These are phyloP conservation scores for Boleophthalmus pectinirostris DNA, from an alignment of 2,113 vertebrate species.

Conservation along the genomic window DNA sequence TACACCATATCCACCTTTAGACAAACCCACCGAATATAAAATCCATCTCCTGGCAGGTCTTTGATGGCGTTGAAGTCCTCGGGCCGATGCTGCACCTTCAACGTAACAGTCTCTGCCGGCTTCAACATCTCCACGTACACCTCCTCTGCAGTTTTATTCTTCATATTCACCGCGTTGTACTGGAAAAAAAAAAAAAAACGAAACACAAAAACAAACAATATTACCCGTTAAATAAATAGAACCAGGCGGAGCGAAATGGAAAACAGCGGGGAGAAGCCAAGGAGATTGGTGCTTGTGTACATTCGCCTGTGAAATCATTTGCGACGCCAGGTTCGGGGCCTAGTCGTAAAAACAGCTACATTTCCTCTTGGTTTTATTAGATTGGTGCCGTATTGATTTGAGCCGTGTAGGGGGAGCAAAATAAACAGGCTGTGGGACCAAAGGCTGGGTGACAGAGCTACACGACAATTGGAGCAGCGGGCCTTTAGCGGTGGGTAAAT, in stretches of 20 bases:
- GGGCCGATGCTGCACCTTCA: slow-evolving; percentile 89
- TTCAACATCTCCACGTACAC: slow-evolving; percentile 98
- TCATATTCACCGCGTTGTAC: slow-evolving; percentile 89
- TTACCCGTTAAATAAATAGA: background rate
- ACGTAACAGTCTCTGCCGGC: slow-evolving; percentile 84
- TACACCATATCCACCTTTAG: too few relatives aligned
- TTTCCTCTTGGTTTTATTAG: slow-evolving; percentile 48
- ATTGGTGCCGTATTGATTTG: slow-evolving; percentile 59
- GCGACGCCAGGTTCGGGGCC: background rate
- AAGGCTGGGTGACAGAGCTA: slow-evolving; percentile 42
- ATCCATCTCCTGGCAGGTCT: slow-evolving; percentile 91
- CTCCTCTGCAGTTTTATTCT: slow-evolving; percentile 92
- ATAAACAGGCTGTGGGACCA: slow-evolving; percentile 42
- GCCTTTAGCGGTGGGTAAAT: slow-evolving; percentile 33
- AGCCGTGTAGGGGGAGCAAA: slow-evolving; percentile 19
- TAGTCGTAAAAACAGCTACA: slow-evolving; percentile 30
- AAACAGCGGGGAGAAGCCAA: slow-evolving; percentile 14
- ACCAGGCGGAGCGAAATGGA: slow-evolving; percentile 1
- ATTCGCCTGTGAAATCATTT: slow-evolving; percentile 33
- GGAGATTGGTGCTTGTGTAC: slow-evolving; percentile 14
- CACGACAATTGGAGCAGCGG: slow-evolving; percentile 33
- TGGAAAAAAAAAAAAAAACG: slow-evolving; percentile 51
- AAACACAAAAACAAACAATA: background rate
- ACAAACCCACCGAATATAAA: slow-evolving; percentile 88
- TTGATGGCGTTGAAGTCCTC: slow-evolving; percentile 90